These are phyloP conservation scores for Momotus momota DNA, from an alignment of 2,797 vertebrate species.

Conservation along the genomic window DNA sequence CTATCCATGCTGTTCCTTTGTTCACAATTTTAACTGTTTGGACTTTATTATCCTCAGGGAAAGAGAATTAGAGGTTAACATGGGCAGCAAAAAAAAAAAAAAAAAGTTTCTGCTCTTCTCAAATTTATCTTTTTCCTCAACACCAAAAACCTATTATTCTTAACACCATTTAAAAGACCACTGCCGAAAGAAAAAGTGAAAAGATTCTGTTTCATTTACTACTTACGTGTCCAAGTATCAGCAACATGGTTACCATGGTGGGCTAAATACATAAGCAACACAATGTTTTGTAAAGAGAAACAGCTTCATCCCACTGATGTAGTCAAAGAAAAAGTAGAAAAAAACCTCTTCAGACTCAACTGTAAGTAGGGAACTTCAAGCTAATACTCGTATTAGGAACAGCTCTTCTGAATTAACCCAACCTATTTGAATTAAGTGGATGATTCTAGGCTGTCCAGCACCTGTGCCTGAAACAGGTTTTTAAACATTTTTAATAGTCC, in stretches of 20 bases:
- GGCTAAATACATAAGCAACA: background rate
- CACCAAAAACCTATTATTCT: background rate
- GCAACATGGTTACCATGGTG: fast-evolving
- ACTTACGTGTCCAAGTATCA: background rate
- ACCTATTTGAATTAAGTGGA: background rate
- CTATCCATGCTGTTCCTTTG: background rate
- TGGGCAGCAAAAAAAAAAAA: background rate
- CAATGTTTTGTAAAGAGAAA: background rate
- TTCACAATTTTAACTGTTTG: background rate
- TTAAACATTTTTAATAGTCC: background rate
- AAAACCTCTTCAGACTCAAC: background rate
- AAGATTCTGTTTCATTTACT: background rate
- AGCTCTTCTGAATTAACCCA: background rate
- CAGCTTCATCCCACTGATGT: background rate
- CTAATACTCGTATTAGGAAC: background rate
- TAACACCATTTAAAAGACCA: background rate
- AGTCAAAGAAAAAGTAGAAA: fast-evolving
- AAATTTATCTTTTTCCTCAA: background rate
- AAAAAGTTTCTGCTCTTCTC: background rate
- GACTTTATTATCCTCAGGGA: background rate
- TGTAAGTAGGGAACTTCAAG: background rate
- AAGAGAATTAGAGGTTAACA: background rate
- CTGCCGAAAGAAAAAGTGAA: background rate
- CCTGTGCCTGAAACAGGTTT: background rate
- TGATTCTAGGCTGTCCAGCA: background rate